Evolutionary conservation across 2,888 invertebrate genomes (phyloP).

Genomic region (Beris morrisii): DNA sequence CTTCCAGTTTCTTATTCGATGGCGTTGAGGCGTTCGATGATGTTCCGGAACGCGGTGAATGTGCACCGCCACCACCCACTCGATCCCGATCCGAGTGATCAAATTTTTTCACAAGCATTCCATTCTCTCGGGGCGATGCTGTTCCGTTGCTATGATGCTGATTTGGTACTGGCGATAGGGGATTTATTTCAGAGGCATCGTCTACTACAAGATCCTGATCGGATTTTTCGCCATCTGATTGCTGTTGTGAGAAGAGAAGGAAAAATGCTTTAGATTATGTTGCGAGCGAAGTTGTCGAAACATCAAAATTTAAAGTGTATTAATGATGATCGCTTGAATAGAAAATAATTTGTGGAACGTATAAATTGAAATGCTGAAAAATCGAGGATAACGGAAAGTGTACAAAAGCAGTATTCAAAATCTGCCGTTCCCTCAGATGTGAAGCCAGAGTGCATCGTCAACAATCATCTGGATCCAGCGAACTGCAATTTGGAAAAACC

Average conservation of each 20-base stretch:
- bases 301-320: too few species aligned
- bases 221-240: slow-evolving; percentile 81
- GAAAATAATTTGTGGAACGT: too few species aligned
- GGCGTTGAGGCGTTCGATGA: slow-evolving; percentile 91
- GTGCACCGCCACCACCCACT: slow-evolving; percentile 51
- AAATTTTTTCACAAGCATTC: slow-evolving; percentile 60
- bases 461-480: too few species aligned
- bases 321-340: too few species aligned
- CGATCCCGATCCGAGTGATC: slow-evolving; percentile 43
- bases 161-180: slow-evolving; percentile 67
- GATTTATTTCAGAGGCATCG: slow-evolving; percentile 80
- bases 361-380: too few species aligned
- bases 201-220: slow-evolving; percentile 94
- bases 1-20: slow-evolving; percentile 82
- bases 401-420: too few species aligned
- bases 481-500: too few species aligned
- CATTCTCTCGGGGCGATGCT: slow-evolving; percentile 87
- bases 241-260: slow-evolving; percentile 54
- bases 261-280: too few species aligned
- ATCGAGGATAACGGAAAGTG: too few species aligned
- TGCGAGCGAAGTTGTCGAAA: too few species aligned
- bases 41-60: slow-evolving; percentile 69
- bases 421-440: too few species aligned
- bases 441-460: too few species aligned
- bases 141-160: slow-evolving; percentile 56